A percentile compares a stretch with the other conserved stretches of the same genome.
Conservation (phyloP, 2,888 invertebrate genomes). For the Rugalucina vietnamica region DNA sequence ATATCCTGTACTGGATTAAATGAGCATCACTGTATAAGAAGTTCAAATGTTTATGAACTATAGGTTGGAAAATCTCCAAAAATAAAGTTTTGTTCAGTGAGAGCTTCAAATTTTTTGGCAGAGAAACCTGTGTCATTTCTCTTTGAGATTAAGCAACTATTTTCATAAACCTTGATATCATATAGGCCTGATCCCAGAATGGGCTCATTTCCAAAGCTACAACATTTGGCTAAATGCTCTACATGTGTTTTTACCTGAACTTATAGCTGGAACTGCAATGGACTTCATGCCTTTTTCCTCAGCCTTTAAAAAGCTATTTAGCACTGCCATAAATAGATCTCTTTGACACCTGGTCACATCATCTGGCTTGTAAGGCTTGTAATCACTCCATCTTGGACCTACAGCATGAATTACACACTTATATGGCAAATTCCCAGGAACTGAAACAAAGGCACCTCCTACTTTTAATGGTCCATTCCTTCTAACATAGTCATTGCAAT, state of each 20-base stretch:
- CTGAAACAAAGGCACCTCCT: conserved; percentile 16
- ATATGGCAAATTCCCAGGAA: conserved; percentile 44
- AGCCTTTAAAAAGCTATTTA: conserved; percentile 36
- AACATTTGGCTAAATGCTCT: no score
- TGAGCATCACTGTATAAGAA: no score
- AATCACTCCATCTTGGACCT: conserved; percentile 44
- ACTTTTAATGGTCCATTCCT: conserved; percentile 16
- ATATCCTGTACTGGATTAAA: no score
- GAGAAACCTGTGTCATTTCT: no score
- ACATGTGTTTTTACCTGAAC: conserved; percentile 58
- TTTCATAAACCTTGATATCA: no score
- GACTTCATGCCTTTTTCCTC: conserved; percentile 26
- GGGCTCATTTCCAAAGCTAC: no score
- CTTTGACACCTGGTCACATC: conserved; percentile 13
- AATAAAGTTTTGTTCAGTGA: no score
- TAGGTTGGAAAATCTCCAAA: no score
- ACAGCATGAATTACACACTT: conserved; percentile 56
- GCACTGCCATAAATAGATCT: conserved; percentile 37
- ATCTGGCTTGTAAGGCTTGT: conserved; percentile 8
- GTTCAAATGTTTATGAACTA: no score
- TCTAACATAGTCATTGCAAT: conserved; percentile 31
- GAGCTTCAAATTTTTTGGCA: no score
- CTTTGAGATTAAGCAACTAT: no score
- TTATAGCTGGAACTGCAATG: conserved; percentile 55
- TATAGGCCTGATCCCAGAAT: no score